Evolutionary conservation across 2,888 invertebrate genomes (phyloP).

Genomic region (Notocelia uddmanniana): DNA sequence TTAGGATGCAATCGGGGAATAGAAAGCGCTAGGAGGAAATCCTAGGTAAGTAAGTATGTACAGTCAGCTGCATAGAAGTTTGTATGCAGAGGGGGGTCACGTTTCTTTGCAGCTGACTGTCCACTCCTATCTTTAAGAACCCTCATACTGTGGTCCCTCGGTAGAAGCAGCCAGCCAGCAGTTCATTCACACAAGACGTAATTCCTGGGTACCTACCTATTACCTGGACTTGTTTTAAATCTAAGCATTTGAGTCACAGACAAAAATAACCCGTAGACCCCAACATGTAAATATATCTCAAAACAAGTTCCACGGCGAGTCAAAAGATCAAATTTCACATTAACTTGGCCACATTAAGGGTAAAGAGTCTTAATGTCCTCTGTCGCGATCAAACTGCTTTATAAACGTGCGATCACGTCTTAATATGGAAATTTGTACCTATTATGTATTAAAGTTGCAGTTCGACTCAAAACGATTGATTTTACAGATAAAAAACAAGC

Average conservation of each 20-base stretch:
- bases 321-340: slow-evolving; percentile 20
- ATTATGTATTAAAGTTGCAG: not conserved
- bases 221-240: not conserved
- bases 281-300: not conserved
- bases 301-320: not conserved
- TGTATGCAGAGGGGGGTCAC: too few species aligned
- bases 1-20: too few species aligned
- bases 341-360: slow-evolving; percentile 3
- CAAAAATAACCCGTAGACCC: not conserved
- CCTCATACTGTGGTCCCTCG: too few species aligned
- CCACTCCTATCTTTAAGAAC: too few species aligned
- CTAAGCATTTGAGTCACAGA: not conserved
- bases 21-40: too few species aligned
- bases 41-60: too few species aligned
- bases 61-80: too few species aligned
- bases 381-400: not conserved
- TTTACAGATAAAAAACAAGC: not conserved
- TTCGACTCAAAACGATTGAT: not conserved
- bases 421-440: slow-evolving; percentile 14
- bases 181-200: too few species aligned
- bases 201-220: too few species aligned
- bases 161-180: too few species aligned
- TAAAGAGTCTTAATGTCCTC: not conserved
- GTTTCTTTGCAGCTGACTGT: too few species aligned
- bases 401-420: not conserved